Evolutionary conservation across 2,888 invertebrate genomes (phyloP), one percentile per base, ranked within the genome.

Genomic region (Stomorhina lunata): DNA sequence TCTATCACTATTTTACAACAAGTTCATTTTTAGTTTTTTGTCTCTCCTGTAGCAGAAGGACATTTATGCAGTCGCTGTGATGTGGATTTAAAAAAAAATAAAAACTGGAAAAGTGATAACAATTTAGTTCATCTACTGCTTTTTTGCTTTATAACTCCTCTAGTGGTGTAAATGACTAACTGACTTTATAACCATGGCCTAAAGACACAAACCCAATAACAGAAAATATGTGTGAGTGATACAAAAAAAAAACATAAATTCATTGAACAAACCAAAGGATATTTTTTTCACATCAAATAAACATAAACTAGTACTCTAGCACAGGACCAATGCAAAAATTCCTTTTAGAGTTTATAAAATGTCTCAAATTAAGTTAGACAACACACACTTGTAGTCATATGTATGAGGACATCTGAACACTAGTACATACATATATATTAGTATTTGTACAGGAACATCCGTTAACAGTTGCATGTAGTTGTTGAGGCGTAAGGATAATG

Each of bases 301-400:
- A 76, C 65, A 71, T 81, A 57, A 59, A 86, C 2, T 22, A 2
- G 32, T 43, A 55, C 53, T 25, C n/a, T n/a, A 17, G 10, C n/a
- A 22, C 4, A 15, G 45, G 20, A 25, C 50, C 27, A 37, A 22
- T 45, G 63, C 5, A 50, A n/a, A n/a, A 73, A 73, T 79, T 89
- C 86, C 86, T 87, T 88, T 87, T 88, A 84, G 86, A 87, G 86
- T 87, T 87, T 87, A 88, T 87, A 88, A 89, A 90, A 90, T 88
- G 89, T 89, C 89, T 88, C 90, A 88, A 90, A 90, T 89, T 90
- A 89, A 89, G 90, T 89, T 89, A 89, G 88, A 88, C 79, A 71
- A 69, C 72, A 77, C 32, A 55, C 25, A 43, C 4, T 32, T 12
- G 43, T 4, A 34, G 15, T 22, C n/a, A 15, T 7, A 17, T 1